These are phyloP conservation scores for Stichopus horrens DNA, from an alignment of 53 echinoderm and acorn worm genomes.

Conservation along the genomic window DNA sequence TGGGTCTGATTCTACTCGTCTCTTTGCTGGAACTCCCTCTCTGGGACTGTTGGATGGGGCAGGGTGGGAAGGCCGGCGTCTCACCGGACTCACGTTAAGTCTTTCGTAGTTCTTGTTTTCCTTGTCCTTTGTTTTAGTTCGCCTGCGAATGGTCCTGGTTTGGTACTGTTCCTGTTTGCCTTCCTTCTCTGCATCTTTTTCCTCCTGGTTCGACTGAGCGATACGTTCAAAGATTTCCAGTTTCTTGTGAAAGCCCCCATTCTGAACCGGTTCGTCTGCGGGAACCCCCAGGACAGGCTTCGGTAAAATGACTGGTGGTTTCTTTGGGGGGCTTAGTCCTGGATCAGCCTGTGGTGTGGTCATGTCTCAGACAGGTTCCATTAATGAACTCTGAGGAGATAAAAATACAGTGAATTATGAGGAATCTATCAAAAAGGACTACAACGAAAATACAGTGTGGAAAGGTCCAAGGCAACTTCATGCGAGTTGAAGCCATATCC, in stretches of 20 bases:
- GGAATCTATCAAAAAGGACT: background rate
- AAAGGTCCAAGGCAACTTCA: too few species aligned
- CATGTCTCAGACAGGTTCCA: conserved; percentile 18
- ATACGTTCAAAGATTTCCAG: conserved; percentile 21
- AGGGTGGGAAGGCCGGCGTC: conserved; percentile 17
- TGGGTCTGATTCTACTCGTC: background rate
- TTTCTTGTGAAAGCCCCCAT: conserved; percentile 25
- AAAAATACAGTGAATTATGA: background rate
- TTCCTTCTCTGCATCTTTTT: background rate
- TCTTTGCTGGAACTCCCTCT: background rate
- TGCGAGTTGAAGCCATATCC: too few species aligned
- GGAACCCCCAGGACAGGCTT: conserved; percentile 12
- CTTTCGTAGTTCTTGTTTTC: conserved; percentile 29
- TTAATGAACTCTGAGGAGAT: background rate
- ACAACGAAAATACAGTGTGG: background rate
- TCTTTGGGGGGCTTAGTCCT: background rate
- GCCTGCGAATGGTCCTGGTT: conserved; percentile 22
- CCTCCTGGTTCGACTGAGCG: conserved; percentile 6
- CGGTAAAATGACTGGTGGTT: conserved; percentile 16
- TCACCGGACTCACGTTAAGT: conserved; percentile 22
- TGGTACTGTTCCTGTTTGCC: background rate
- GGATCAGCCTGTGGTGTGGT: conserved; percentile 1
- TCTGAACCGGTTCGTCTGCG: background rate
- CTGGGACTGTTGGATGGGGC: background rate
- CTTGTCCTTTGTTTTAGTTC: background rate